Evolutionary conservation across 2,113 vertebrate genomes (phyloP), one percentile per base, ranked within the genome.

Genomic region (Illadopsis cleaveri): DNA sequence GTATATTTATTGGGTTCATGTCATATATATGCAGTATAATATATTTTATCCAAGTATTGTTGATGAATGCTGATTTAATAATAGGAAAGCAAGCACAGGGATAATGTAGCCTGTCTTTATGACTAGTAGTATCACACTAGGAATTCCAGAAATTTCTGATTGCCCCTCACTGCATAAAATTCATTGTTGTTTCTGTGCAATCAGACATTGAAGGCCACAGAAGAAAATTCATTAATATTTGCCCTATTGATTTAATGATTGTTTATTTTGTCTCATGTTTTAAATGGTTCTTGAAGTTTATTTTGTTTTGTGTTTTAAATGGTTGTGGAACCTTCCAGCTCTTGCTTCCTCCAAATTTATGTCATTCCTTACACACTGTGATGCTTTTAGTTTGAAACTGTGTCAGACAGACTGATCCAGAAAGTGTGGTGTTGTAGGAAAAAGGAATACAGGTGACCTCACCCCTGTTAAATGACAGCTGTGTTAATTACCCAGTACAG

Each of bases 381-480:
- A 91, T 91, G 72, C 77, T 73, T 89, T 89, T 69, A 45, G 42
- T 91, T 96, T 91, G 86, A 86, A 94, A 58, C 70, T 21, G 19
- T 86, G 73, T 37, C 42, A 44, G 73, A 47, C 78, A 89, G 91
- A 71, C 89, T 85, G 86, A 92, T 84, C 62, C 94, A 86, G 69
- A 94, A 93, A 80, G 42, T 37, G 22, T 65, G 27, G 42, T 58
- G 57, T 1, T 57, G 33, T n/a, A 56, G 31, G 54, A n/a, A 8
- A 56, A n/a, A 8, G 54, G 54, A 56, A 33, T 22, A 3, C 54
- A 22, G 54, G 31, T 56, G 54, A n/a, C 54, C 31, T 56, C 3
- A 1, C 8, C 53, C 31, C 20, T 56, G 8, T 9, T 14, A 14
- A 33, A 21, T 56, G 5, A 9, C 31, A n/a, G 31, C 54, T 56